Evolutionary conservation across 2,113 vertebrate genomes (phyloP).

Genomic region (Myrmecophaga tridactyla): DNA sequence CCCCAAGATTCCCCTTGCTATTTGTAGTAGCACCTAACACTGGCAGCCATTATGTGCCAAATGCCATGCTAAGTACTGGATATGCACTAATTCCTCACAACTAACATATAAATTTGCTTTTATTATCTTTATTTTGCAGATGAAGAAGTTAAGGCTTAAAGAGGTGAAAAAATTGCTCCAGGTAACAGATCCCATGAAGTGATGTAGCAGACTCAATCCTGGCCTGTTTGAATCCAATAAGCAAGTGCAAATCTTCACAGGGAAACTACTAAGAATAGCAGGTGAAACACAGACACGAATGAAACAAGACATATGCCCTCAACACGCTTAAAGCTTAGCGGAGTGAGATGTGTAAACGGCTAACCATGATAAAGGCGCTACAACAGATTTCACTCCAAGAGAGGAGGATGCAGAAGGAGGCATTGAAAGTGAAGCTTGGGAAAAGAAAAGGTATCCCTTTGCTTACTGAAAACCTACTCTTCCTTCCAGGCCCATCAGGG

Average conservation of each 20-base stretch:
- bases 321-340: not conserved
- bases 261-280: not conserved
- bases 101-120: not conserved
- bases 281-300: not conserved
- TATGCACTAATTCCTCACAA: not conserved
- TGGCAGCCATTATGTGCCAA: not conserved
- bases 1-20: not conserved
- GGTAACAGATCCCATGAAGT: not conserved
- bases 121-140: not conserved
- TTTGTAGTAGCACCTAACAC: not conserved
- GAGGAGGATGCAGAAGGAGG: not conserved
- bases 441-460: not conserved
- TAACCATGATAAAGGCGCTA: not conserved
- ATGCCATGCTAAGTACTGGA: not conserved
- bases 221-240: not conserved
- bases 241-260: not conserved
- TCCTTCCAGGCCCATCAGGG: not conserved
- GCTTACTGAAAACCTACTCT: not conserved
- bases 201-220: not conserved
- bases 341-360: not conserved
- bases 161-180: not conserved
- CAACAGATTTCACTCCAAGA: not conserved
- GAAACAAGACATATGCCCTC: not conserved
- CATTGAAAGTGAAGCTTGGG: not conserved
- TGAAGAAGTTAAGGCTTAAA: not conserved